Percentiles rank a stretch among this genome's conserved stretches.
Conservation (phyloP, 2,888 invertebrate species). For the Neoaliturus tenellus region DNA sequence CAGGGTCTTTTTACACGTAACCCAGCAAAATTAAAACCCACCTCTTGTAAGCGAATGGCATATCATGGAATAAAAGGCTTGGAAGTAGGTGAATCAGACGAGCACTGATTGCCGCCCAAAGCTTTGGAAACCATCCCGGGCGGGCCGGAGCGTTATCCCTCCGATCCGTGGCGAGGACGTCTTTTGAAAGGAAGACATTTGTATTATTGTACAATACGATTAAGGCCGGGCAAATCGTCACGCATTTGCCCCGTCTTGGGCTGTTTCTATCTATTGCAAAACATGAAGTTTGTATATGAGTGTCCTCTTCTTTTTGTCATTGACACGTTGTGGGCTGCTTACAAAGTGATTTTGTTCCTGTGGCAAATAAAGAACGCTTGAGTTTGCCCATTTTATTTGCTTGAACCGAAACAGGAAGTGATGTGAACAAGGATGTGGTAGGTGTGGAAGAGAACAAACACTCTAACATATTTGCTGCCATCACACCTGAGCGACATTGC, state of each 20-base stretch:
- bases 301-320: constrained; percentile 59
- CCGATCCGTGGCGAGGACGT: neutral
- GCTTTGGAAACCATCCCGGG: constrained; percentile 44
- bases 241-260: constrained; percentile 52
- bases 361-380: constrained; percentile 52
- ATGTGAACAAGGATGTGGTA: constrained; percentile 18
- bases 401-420: constrained; percentile 37
- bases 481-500: constrained; percentile 37
- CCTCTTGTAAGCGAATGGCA: constrained; percentile 54
- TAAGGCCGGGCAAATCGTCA: constrained; percentile 53
- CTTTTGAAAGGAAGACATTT: constrained; percentile 47
- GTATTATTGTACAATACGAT: constrained; percentile 59
- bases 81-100: constrained; percentile 40
- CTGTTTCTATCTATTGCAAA: constrained; percentile 57
- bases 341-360: constrained; percentile 54
- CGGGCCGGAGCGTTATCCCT: constrained; percentile 51
- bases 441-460: neutral
- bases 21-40: constrained; percentile 47
- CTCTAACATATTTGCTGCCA: constrained; percentile 47
- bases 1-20: constrained; percentile 60
- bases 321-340: constrained; percentile 54
- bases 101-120: constrained; percentile 54
- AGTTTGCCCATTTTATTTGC: constrained; percentile 52
- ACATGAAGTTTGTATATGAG: constrained; percentile 59
- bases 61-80: constrained; percentile 50